These are phyloP conservation scores for Formica aserva DNA, from an alignment of 2,888 invertebrate species.

Conservation along the genomic window DNA sequence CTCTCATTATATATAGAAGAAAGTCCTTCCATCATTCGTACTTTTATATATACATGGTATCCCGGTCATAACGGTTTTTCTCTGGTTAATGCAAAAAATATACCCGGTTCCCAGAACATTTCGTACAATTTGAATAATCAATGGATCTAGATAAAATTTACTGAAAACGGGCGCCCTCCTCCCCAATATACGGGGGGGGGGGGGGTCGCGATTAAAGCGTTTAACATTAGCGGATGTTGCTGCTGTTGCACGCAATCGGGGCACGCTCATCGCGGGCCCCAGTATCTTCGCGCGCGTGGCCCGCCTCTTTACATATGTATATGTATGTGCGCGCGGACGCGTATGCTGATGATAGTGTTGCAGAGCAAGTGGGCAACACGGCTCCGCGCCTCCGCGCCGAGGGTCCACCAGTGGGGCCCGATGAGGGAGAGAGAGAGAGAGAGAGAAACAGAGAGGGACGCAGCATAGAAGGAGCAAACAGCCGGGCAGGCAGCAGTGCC, in stretches of 20 bases:
- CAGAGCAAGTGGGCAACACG: constrained; percentile 17
- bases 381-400: neutral
- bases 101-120: neutral
- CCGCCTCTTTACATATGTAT: neutral
- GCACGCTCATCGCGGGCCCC: neutral
- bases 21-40: neutral
- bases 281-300: constrained; percentile 7
- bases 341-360: constrained; percentile 32
- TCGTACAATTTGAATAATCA: neutral
- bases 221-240: neutral
- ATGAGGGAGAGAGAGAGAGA: neutral
- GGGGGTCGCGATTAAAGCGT: neutral
- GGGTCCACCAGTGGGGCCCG: neutral
- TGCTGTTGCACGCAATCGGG: neutral
- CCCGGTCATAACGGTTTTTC: neutral
- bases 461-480: constrained; percentile 50
- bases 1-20: neutral
- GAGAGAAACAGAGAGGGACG: neutral
- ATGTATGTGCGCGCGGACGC: neutral
- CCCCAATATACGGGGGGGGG: neutral
- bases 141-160: neutral
- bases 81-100: neutral
- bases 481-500: constrained; percentile 63
- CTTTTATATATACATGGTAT: constrained; percentile 13
- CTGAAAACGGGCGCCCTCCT: neutral